Percentiles rank a stretch among this genome's conserved stretches.
Evolutionary conservation across 2,113 vertebrate genomes (phyloP).

Genomic region (Holacanthus passer): DNA sequence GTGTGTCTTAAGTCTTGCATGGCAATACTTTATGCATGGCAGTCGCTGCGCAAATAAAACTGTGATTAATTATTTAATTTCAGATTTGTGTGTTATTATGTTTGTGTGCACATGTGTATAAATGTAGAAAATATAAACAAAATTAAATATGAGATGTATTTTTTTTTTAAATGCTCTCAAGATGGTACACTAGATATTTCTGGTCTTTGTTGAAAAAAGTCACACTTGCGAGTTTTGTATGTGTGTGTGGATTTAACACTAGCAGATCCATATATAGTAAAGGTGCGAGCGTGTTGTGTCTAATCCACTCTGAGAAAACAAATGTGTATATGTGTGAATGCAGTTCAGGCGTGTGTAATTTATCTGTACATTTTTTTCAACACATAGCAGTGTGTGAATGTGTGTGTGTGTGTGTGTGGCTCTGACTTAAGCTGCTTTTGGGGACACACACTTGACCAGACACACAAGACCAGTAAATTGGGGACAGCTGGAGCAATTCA

Average conservation of each 20-base stretch:
- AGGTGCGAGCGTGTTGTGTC: conserved; percentile 5
- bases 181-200: not conserved
- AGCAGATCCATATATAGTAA: conserved; percentile 4
- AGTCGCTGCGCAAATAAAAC: conserved; percentile 40
- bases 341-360: conserved; percentile 23
- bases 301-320: not conserved
- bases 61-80: conserved; percentile 53
- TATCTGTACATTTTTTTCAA: not conserved
- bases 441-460: too few relatives aligned
- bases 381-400: not conserved
- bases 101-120: not conserved
- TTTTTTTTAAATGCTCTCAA: not conserved
- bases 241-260: conserved; percentile 12
- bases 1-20: not conserved
- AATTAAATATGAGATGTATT: not conserved
- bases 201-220: not conserved
- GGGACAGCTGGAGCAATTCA: too few relatives aligned
- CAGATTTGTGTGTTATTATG: conserved; percentile 13
- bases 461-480: too few relatives aligned
- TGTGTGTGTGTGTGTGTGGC: not conserved
- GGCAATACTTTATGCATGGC: conserved; percentile 46
- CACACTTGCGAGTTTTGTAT: not conserved
- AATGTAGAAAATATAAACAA: not conserved
- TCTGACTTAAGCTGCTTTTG: too few relatives aligned
- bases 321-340: conserved; percentile 12